A percentile compares a stretch with the other conserved stretches of the same genome.
phyloP scores from a whole-genome alignment of 2,113 vertebrate genomes.

The Notothenia coriiceps region DNA sequence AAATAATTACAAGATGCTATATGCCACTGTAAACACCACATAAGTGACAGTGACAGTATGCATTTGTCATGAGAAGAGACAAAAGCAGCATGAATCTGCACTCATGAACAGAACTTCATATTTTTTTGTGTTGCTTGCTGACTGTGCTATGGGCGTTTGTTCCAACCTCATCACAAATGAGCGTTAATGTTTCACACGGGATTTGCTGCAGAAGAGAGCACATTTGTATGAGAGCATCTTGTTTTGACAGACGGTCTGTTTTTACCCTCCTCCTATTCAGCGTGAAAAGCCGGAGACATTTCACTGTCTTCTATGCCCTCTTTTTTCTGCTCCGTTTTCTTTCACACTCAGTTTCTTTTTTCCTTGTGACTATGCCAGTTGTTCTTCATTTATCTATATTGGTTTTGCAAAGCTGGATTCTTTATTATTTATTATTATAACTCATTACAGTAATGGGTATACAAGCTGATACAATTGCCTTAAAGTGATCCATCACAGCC shows the following conservation, averaged over 20 bases:
- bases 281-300: conserved; percentile 44
- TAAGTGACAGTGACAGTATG: conserved; percentile 76
- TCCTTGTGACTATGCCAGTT: neutral
- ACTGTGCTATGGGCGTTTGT: conserved; percentile 77
- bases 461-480: neutral
- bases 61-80: conserved; percentile 82
- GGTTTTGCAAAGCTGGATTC: neutral
- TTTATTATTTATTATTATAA: neutral
- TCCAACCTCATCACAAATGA: conserved; percentile 73
- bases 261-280: conserved; percentile 37
- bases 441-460: neutral
- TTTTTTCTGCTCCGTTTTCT: neutral
- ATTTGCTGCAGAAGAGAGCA: conserved; percentile 68
- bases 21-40: conserved; percentile 80
- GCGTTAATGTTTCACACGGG: conserved; percentile 78
- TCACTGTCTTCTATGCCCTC: conserved; percentile 11
- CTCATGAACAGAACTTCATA: conserved; percentile 57
- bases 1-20: conserved; percentile 81
- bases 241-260: conserved; percentile 75
- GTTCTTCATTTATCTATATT: neutral
- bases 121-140: conserved; percentile 50
- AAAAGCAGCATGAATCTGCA: conserved; percentile 76
- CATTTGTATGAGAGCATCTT: conserved; percentile 64
- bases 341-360: neutral
- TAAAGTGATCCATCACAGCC: neutral